Percentiles rank a stretch among this genome's conserved stretches.
Conservation (phyloP, 1,140 invertebrate genomes). For the Aphidius gifuensis region DNA sequence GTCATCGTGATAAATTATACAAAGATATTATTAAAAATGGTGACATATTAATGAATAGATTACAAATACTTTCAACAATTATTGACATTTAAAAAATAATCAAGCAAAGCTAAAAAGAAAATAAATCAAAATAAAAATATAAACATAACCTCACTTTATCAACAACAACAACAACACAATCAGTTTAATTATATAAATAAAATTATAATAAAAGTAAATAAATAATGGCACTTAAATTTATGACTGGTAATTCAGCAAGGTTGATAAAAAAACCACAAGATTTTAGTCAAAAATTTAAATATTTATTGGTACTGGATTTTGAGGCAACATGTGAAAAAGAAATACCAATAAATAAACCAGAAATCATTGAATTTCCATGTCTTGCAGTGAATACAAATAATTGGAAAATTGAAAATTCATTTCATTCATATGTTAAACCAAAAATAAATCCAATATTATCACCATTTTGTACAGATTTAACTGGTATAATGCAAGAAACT, state of each 20-base stretch:
- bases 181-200: too few relatives aligned
- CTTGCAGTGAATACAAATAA: conserved; percentile 58
- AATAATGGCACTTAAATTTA: conserved; percentile 10
- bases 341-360: conserved; percentile 47
- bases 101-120: too few relatives aligned
- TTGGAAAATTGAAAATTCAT: conserved; percentile 56
- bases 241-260: background rate
- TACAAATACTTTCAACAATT: too few relatives aligned
- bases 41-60: too few relatives aligned
- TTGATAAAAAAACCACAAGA: background rate
- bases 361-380: conserved; percentile 70
- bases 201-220: too few relatives aligned
- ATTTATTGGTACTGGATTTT: conserved; percentile 62
- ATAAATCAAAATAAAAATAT: too few relatives aligned
- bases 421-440: conserved; percentile 64
- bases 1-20: too few relatives aligned
- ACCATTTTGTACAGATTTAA: conserved; percentile 60
- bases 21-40: too few relatives aligned
- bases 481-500: conserved; percentile 53
- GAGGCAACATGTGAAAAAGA: conserved; percentile 60
- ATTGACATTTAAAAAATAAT: too few relatives aligned
- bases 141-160: too few relatives aligned
- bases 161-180: too few relatives aligned
- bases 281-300: conserved; percentile 47
- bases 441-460: conserved; percentile 54